phyloP scores from a whole-genome alignment of 2,888 invertebrate species.

The Hartigia nigra region DNA sequence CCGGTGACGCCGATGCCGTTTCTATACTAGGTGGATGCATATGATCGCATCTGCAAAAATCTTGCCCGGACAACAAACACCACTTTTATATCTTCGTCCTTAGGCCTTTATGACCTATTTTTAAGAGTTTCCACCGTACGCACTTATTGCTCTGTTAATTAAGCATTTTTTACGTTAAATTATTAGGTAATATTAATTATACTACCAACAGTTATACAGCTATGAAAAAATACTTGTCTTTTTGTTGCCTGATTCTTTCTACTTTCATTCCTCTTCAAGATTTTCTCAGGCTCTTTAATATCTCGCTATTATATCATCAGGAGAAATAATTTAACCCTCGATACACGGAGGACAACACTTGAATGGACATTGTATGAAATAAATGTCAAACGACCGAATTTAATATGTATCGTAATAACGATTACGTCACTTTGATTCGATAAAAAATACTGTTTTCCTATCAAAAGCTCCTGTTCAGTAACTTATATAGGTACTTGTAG shows the following conservation, averaged over 20 bases:
- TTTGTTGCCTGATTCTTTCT: neutral
- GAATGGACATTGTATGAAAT: neutral
- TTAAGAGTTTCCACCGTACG: neutral
- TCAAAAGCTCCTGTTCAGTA: too few relatives aligned
- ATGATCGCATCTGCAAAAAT: slow-evolving; percentile 33
- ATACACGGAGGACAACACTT: neutral
- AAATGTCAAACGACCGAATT: neutral
- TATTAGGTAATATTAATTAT: neutral
- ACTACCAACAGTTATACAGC: neutral
- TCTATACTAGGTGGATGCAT: slow-evolving; percentile 16
- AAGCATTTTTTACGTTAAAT: neutral
- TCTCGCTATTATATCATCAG: neutral
- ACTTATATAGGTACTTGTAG: neutral
- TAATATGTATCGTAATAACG: neutral
- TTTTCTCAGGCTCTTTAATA: neutral
- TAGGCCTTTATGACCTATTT: neutral
- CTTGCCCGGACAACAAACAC: neutral
- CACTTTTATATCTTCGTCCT: neutral
- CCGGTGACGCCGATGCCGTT: slow-evolving; percentile 19
- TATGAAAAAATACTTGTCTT: neutral
- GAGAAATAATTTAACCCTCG: neutral
- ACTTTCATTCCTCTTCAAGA: neutral
- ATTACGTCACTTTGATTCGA: neutral
- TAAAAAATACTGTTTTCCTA: too few relatives aligned
- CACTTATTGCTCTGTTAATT: neutral